Base-by-base conservation (phyloP, 2,113 vertebrate species). In the Laticauda colubrina region DNA sequence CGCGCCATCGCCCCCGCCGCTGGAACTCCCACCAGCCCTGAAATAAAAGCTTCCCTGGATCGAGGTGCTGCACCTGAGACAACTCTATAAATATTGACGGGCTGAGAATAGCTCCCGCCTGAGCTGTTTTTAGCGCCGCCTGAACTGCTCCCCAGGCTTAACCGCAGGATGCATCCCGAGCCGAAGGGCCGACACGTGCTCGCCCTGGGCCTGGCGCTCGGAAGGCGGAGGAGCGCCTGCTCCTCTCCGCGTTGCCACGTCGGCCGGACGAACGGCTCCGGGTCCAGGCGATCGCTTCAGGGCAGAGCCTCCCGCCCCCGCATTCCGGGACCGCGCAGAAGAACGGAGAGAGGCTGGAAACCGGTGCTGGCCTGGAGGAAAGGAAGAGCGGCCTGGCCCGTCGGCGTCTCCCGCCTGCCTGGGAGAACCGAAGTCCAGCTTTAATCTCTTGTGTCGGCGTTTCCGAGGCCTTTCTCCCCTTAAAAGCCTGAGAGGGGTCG, bases 81-180 rank as follows among this genome's bases (percentile, higher is more conserved):
- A 93, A 93, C 95, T 95, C 93, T 96, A 94, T 96, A 96, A 97
- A 97, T 97, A 97, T 97, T 97, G 96, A 97, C 96, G 0, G 87
- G 96, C 94, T 95, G 95, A 95, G 94, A 97, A 97, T 97, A 97
- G 97, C 87, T 92, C 95, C 89, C n/a, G 88, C 81, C 91, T 89
- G 94, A 64, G 95, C 97, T 96, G 96, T 96, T 96, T 96, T 97
- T 97, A 97, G 93, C 92, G 95, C 97, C 92, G 94, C 95, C 89
- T 61, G 81, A 90, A 48, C 92, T 90, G 81, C 92, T 89, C 75
- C 89, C 29, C 39, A 85, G 75, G 14, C n/a, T 90, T 54, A 93
- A 93, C 92, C 92, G 23, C 92, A 90, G 92, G 53, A 87, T 85
- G 21, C 81, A 54, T 39, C 55, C 81, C 88, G 18, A 89, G 56